Conservation (phyloP, 2,888 invertebrate species). For the Oeneis ivallda region DNA sequence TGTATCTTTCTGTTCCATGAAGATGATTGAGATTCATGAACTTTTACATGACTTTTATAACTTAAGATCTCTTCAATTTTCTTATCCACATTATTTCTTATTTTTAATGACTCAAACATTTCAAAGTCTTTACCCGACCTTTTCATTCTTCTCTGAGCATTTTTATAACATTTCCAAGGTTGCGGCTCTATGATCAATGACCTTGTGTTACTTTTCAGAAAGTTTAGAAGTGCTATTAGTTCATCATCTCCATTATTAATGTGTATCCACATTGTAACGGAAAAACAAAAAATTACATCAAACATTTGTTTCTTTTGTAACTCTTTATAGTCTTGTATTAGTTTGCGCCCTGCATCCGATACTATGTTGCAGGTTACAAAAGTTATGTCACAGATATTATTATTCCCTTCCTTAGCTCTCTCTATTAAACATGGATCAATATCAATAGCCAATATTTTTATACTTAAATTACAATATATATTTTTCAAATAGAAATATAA, state of each 20-base stretch:
- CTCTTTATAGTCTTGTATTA: conserved; percentile 74
- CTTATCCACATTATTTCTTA: conserved; percentile 82
- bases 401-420: conserved; percentile 83
- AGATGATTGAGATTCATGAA: conserved; percentile 82
- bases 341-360: conserved; percentile 54
- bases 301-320: conserved; percentile 72
- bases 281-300: conserved; percentile 89
- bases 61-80: conserved; percentile 79
- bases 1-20: conserved; percentile 87
- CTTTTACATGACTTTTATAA: conserved; percentile 69
- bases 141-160: conserved; percentile 87
- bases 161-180: conserved; percentile 91
- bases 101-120: conserved; percentile 80
- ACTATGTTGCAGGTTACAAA: conserved; percentile 85
- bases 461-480: conserved; percentile 56
- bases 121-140: conserved; percentile 83
- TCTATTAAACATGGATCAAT: conserved; percentile 87
- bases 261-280: conserved; percentile 95
- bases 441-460: conserved; percentile 86
- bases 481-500: conserved; percentile 77
- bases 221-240: conserved; percentile 82
- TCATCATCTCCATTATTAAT: conserved; percentile 90
- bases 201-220: conserved; percentile 76
- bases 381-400: conserved; percentile 62
- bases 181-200: conserved; percentile 90